Base-by-base conservation (phyloP, 2,888 invertebrate genomes). In the Dioctria rufipes region DNA sequence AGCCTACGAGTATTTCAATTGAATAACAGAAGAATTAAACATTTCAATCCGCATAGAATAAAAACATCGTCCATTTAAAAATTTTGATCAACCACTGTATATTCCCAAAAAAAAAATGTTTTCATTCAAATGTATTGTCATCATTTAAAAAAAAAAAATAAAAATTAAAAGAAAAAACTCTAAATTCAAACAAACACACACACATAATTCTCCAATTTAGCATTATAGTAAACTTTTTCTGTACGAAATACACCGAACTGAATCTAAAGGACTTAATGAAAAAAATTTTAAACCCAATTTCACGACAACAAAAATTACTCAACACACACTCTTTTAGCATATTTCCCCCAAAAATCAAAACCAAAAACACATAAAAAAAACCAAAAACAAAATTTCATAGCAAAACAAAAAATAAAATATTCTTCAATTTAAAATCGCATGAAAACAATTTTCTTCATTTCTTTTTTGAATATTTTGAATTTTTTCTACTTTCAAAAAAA, bases 231-330 rank as follows among this genome's bases (percentile, higher is more conserved):
- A 69, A 49, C 37, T 69, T 25, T 25, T 25, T 69, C 69, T 43
- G 69, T 73, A 73, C 73, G 60, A 73, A 54, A 73, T 58, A 73
- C 73, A 73, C 73, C 60, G 73, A 73, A 73, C 73, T 73, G 73
- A 73, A 73, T 40, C 73, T 60, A 60, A 73, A 73, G 73, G 73
- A 73, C 73, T 73, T 73, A 58, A 73, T 11, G 51, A 25, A 73
- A 58, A 25, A 58, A 60, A 73, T 73, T 73, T 73, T 73, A 73
- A 73, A 73, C 58, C 73, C 73, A 73, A 73, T 40, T 60, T 73
- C 60, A 73, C 73, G 11, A 73, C 46, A 67, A 71, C 25, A 66
- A 66, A 11, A 73, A 73, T 51, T 60, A 58, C 73, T 58, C 40
- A 73, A 73, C 73, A 73, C 73, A 25, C 25, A 25, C 25, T 25